Conservation (phyloP, 2,888 invertebrate genomes). For the Quadroppia sp. region DNA sequence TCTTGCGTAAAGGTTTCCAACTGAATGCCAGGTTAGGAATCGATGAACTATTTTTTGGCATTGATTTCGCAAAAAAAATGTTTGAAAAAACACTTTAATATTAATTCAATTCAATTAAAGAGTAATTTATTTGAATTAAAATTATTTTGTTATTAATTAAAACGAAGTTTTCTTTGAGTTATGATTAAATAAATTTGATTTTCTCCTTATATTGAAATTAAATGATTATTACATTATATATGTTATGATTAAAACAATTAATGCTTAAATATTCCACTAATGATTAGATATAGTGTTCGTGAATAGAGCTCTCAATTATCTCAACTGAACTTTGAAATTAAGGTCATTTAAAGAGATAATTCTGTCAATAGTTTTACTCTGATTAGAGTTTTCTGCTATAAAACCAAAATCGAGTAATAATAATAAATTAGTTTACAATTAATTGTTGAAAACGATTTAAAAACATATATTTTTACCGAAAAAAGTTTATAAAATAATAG, state of each 20-base stretch:
- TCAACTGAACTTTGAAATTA: slow-evolving; percentile 11
- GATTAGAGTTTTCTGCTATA: too few relatives aligned
- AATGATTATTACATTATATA: neutral
- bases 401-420: too few relatives aligned
- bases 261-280: neutral
- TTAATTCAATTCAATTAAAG: neutral
- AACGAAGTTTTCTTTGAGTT: neutral
- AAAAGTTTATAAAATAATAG: too few relatives aligned
- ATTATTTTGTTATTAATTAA: too few relatives aligned
- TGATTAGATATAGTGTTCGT: neutral
- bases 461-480: too few relatives aligned
- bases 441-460: too few relatives aligned
- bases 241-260: slow-evolving; percentile 2
- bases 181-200: neutral
- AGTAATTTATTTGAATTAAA: too few relatives aligned
- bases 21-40: neutral
- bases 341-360: neutral
- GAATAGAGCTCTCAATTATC: neutral
- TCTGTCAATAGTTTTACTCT: neutral
- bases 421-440: too few relatives aligned
- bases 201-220: neutral
- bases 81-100: neutral
- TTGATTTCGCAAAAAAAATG: neutral
- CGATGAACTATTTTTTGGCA: slow-evolving; percentile 10
- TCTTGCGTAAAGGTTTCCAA: slow-evolving; percentile 19